phyloP scores from a whole-genome alignment of 2,888 invertebrate genomes.

The Melanophora roralis region DNA sequence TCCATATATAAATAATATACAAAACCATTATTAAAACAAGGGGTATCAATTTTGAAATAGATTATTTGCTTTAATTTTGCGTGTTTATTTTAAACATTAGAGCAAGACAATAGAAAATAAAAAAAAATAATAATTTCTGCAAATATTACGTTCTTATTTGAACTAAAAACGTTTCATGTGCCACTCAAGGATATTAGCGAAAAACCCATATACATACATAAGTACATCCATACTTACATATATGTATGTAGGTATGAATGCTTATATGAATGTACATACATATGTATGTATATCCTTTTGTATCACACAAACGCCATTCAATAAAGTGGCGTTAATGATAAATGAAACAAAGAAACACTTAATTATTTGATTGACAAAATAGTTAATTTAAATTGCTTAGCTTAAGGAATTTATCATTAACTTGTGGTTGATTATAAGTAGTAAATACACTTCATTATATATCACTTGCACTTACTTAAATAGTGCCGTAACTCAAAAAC shows the following conservation, averaged over 20 bases:
- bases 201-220: background rate
- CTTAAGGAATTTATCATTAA: background rate
- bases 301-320: background rate
- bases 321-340: slow-evolving; percentile 7
- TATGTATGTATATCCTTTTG: background rate
- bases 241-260: too few relatives aligned
- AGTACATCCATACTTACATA: too few relatives aligned
- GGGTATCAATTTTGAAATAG: background rate
- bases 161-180: too few relatives aligned
- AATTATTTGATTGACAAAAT: slow-evolving; percentile 25
- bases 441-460: too few relatives aligned
- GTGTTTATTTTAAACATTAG: slow-evolving; percentile 27
- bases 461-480: too few relatives aligned
- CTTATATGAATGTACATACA: too few relatives aligned
- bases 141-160: too few relatives aligned
- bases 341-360: background rate
- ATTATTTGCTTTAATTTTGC: slow-evolving; percentile 17
- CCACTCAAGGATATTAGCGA: background rate
- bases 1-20: too few relatives aligned
- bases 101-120: slow-evolving; percentile 13
- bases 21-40: too few relatives aligned
- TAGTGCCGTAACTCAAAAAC: too few relatives aligned
- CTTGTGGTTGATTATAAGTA: too few relatives aligned
- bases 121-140: too few relatives aligned
- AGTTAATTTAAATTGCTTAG: background rate